A percentile compares a stretch with the other conserved stretches of the same genome.
phyloP scores from a whole-genome alignment of 2,797 vertebrate genomes.

The Lacerta bilineata region DNA sequence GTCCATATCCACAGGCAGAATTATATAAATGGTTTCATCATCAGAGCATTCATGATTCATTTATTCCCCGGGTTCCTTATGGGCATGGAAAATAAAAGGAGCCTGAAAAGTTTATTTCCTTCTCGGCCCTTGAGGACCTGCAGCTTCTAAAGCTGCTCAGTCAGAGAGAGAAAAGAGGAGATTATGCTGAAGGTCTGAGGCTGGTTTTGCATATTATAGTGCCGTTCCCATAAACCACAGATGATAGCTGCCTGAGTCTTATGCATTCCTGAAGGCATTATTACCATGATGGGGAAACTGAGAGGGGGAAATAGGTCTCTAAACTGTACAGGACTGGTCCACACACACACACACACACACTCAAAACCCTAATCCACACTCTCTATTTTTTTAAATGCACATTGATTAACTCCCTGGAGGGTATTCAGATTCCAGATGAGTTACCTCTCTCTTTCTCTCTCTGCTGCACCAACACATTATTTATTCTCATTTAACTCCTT shows the following conservation, averaged over 20 bases:
- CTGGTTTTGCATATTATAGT: neutral
- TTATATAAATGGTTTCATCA: slow-evolving; percentile 92
- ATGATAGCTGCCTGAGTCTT: slow-evolving; percentile 36
- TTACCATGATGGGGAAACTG: slow-evolving; percentile 44
- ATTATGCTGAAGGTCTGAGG: neutral
- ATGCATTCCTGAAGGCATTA: slow-evolving; percentile 29
- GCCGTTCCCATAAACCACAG: neutral
- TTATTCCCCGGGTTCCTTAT: slow-evolving; percentile 91
- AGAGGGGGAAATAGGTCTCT: slow-evolving; percentile 46
- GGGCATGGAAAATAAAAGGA: slow-evolving; percentile 81
- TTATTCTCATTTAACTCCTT: slow-evolving; percentile 10
- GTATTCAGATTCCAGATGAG: neutral
- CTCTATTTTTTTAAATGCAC: neutral
- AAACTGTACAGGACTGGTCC: neutral
- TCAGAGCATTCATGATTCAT: slow-evolving; percentile 87
- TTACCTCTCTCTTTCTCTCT: neutral
- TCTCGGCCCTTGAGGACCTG: slow-evolving; percentile 83
- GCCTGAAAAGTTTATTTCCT: slow-evolving; percentile 86
- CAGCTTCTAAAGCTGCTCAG: slow-evolving; percentile 74
- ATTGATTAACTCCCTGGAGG: neutral
- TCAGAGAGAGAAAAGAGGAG: neutral
- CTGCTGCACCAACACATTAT: neutral
- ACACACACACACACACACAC: neutral
- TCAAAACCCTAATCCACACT: neutral
- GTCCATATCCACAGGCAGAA: slow-evolving; percentile 84